Percentiles rank a stretch among this genome's conserved stretches.
phyloP scores from a whole-genome alignment of 2,797 vertebrate genomes.

The Podarcis lilfordi region DNA sequence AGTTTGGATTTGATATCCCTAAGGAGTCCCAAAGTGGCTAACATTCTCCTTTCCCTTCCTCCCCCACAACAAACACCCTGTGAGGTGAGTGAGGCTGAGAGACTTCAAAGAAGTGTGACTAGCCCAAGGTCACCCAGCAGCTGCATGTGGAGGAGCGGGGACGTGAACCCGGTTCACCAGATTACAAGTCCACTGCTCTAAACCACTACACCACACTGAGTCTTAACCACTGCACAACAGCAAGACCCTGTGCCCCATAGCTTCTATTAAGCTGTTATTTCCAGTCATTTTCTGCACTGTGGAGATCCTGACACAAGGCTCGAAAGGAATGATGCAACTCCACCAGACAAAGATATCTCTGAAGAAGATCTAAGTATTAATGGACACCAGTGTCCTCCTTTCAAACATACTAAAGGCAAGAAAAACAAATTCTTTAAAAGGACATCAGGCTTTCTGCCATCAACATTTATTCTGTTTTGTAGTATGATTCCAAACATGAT shows the following conservation, averaged over 20 bases:
- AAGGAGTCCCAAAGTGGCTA: too few relatives aligned
- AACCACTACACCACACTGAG: background rate
- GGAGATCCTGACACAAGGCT: background rate
- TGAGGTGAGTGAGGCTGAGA: too few relatives aligned
- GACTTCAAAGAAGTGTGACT: too few relatives aligned
- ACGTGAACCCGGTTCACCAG: too few relatives aligned
- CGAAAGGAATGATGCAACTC: conserved; percentile 7
- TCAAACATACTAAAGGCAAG: conserved; percentile 21
- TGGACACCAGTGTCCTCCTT: conserved; percentile 16
- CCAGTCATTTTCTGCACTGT: conserved; percentile 2
- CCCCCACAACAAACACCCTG: too few relatives aligned
- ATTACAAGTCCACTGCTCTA: too few relatives aligned
- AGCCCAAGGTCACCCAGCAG: too few relatives aligned
- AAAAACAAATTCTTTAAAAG: conserved; percentile 37
- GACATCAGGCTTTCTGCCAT: conserved; percentile 20
- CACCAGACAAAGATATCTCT: conserved; percentile 4
- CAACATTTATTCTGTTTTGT: conserved; percentile 22
- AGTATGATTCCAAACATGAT: conserved; percentile 8
- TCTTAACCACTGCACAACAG: background rate
- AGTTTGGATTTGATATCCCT: too few relatives aligned
- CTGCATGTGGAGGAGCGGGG: too few relatives aligned
- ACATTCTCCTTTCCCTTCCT: too few relatives aligned
- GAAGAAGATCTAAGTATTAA: conserved; percentile 15
- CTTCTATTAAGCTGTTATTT: background rate
- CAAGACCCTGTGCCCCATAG: background rate